A percentile compares a stretch with the other conserved stretches of the same genome.
These are phyloP conservation scores for Brachypterus glaber DNA, from an alignment of 2,888 invertebrate species.

Conservation along the genomic window DNA sequence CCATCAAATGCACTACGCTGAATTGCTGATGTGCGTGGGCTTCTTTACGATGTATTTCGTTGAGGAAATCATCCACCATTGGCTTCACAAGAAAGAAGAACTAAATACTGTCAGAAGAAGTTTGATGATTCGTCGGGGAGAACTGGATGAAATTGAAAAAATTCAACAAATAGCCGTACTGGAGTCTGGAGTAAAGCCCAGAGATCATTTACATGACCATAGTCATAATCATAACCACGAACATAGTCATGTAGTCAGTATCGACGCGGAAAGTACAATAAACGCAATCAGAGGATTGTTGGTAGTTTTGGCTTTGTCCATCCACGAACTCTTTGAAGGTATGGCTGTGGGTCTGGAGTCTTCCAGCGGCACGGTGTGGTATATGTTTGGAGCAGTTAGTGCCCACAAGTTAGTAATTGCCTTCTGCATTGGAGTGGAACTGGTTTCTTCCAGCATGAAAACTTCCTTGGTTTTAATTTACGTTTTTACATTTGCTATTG, in stretches of 20 bases:
- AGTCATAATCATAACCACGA: conserved; percentile 23
- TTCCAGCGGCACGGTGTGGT: conserved; percentile 53
- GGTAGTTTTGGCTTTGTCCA: conserved; percentile 72
- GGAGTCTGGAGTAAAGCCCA: conserved; percentile 1
- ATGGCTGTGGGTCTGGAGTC: conserved; percentile 70
- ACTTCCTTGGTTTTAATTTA: conserved; percentile 54
- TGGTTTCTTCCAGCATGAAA: conserved; percentile 62
- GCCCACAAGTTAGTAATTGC: conserved; percentile 82
- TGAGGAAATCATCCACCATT: conserved; percentile 68
- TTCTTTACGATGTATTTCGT: conserved; percentile 70
- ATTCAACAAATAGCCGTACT: too few species aligned
- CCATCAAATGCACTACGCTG: conserved; percentile 55
- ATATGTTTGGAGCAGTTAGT: conserved; percentile 75
- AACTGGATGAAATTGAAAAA: conserved; percentile 14
- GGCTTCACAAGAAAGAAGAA: conserved; percentile 43
- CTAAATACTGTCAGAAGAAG: conserved; percentile 30
- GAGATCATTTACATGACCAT: conserved; percentile 16
- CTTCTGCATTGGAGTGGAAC: conserved; percentile 78
- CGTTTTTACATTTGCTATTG: conserved; percentile 65
- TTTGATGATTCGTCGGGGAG: conserved; percentile 32
- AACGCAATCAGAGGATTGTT: conserved; percentile 57
- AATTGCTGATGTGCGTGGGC: conserved; percentile 63
- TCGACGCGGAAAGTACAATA: conserved; percentile 29
- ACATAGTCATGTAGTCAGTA: conserved; percentile 29
- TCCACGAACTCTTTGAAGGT: conserved; percentile 82